Evolutionary conservation across 2,113 vertebrate genomes (phyloP), one percentile per base, ranked within the genome.

Genomic region (Hemibagrus wyckioides): DNA sequence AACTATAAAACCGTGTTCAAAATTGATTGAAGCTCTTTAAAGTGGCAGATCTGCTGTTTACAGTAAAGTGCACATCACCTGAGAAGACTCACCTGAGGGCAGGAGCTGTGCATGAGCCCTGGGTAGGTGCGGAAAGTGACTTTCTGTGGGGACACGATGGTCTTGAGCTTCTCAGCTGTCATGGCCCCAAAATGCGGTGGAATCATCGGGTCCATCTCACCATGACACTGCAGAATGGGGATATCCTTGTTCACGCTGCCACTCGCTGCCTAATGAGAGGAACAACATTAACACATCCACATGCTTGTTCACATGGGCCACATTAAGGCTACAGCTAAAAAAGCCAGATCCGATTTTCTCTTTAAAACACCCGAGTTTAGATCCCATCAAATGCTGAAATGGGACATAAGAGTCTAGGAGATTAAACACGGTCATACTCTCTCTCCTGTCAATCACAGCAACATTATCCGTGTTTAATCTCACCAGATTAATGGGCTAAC

Each of bases 221-320:
- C 98, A 0, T 99, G 98, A 93, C 98, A 99, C 93, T 99, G 98
- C 92, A 99, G 93, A 92, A 99, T 97, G 69, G 97, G 95, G 10
- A 97, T 94, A 93, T 97, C 97, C 95, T 96, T 97, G 92, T 96
- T 93, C 85, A 95, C 94, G 0, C 94, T 95, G 61, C 94, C 94
- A n/a, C 91, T 96, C 0, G 96, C 97, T 0, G 96, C 97, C 98
- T 99, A 92, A n/a, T 25, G 19, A 0, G n/a, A 2, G 41, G 57
- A 52, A 89, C 30, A 82, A 52, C 17, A 85, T n/a, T n/a, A 0
- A 0, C 52, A 90, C 54, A 82, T 48, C 75, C 52, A 57, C 14
- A 39, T 39, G 33, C 61, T 14, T 9, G 11, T 5, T 80, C 61
- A 80, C 28, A 59, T 44, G 56, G 25, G 23, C 13, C 15, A 33